Conservation (phyloP, 2,888 invertebrate genomes). For the Scaptomyza flava region DNA sequence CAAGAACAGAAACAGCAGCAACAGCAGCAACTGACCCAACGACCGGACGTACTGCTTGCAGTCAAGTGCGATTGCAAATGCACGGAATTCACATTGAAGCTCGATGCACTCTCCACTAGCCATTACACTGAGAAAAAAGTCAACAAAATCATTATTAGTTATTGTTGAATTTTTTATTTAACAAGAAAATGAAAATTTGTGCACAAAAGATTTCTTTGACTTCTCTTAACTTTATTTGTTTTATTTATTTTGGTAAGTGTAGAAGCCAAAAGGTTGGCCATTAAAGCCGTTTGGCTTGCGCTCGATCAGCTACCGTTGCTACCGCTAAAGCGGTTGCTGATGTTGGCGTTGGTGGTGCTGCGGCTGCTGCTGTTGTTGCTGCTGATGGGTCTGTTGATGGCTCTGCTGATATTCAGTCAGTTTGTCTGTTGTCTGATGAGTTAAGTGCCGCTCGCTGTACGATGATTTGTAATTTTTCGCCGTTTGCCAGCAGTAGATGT, state of each 20-base stretch:
- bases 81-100: conserved; percentile 78
- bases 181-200: too few species aligned
- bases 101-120: conserved; percentile 20
- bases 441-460: conserved; percentile 70
- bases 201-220: too few species aligned
- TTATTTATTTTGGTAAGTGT: conserved; percentile 4
- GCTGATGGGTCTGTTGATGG: conserved; percentile 46
- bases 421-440: conserved; percentile 55
- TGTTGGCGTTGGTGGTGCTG: background rate
- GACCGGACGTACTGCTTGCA: conserved; percentile 71
- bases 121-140: conserved; percentile 19
- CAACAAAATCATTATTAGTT: too few species aligned
- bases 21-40: conserved; percentile 47
- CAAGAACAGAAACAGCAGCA: conserved; percentile 28
- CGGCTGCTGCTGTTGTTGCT: conserved; percentile 23
- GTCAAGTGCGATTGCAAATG: conserved; percentile 79
- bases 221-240: background rate
- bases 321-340: conserved; percentile 51
- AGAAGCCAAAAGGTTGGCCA: conserved; percentile 51
- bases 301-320: conserved; percentile 71
- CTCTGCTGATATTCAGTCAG: conserved; percentile 40
- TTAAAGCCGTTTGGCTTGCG: conserved; percentile 67
- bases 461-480: conserved; percentile 73
- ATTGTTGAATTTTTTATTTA: too few species aligned
- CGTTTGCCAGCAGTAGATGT: conserved; percentile 61